Percentiles rank a stretch among this genome's conserved stretches.
Conservation (phyloP, 2,797 vertebrate genomes). For the Syndactyla subalaris region DNA sequence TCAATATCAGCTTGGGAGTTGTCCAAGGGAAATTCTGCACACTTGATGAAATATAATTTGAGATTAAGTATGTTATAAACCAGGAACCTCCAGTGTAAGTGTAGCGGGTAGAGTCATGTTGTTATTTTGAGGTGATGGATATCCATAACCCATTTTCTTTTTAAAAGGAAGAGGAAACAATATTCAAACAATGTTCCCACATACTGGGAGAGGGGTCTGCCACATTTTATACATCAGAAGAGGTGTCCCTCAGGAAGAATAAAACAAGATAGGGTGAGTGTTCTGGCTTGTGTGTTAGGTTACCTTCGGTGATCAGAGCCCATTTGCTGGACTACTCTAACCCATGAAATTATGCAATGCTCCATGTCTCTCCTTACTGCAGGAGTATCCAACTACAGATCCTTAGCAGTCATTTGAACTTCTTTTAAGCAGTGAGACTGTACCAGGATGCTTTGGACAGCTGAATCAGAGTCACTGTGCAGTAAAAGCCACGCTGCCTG, state of each 20-base stretch:
- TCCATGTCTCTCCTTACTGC: not conserved
- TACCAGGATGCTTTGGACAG: not conserved
- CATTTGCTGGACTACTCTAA: not conserved
- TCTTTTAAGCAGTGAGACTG: not conserved
- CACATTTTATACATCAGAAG: not conserved
- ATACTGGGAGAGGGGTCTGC: not conserved
- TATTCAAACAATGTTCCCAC: not conserved
- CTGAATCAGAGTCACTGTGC: not conserved
- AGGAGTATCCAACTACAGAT: not conserved
- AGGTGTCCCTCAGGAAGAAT: not conserved
- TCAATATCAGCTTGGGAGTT: not conserved
- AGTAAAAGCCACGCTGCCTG: accelerated
- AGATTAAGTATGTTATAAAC: not conserved
- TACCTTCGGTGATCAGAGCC: not conserved
- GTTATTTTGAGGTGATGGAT: not conserved
- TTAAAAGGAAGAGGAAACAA: not conserved
- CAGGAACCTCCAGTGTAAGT: not conserved
- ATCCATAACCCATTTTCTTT: not conserved
- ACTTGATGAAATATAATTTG: accelerated
- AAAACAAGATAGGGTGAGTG: not conserved
- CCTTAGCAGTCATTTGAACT: not conserved
- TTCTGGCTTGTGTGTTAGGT: not conserved
- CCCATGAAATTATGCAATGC: not conserved
- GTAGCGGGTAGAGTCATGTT: not conserved
- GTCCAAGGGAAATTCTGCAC: not conserved